phyloP scores from a whole-genome alignment of 1,140 invertebrate species.

The Pseudomyrmex concolor region DNA sequence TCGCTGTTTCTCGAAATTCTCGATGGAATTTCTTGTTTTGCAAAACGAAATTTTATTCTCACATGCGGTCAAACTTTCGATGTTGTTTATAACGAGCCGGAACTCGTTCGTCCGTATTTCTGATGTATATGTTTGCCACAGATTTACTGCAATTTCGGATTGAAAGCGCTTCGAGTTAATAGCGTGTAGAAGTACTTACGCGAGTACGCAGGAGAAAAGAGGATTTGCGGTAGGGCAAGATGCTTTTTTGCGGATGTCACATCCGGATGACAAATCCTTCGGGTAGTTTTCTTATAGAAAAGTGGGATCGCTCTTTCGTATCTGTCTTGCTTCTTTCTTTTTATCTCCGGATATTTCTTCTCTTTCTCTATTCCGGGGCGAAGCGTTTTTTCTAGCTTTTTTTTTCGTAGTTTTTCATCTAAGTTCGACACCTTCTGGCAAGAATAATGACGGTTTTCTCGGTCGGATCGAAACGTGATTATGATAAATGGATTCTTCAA shows the following conservation, averaged over 20 bases:
- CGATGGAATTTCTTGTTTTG: not conserved
- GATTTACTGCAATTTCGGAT: slow-evolving; percentile 8
- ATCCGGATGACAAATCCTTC: slow-evolving; percentile 75
- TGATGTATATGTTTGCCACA: too few species aligned
- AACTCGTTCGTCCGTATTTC: not conserved
- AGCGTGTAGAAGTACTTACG: slow-evolving; percentile 31
- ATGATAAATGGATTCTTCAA: slow-evolving; percentile 73
- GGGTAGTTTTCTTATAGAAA: not conserved
- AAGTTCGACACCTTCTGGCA: not conserved
- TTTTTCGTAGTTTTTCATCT: slow-evolving; percentile 24
- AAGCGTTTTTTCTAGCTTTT: slow-evolving; percentile 22
- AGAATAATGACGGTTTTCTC: slow-evolving; percentile 51
- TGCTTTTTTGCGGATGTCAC: slow-evolving; percentile 64
- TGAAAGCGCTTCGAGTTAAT: slow-evolving; percentile 33
- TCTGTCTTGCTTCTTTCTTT: slow-evolving; percentile 7
- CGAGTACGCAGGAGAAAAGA: not conserved
- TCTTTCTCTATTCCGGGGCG: not conserved
- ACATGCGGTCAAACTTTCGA: not conserved
- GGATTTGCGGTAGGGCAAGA: not conserved
- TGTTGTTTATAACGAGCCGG: slow-evolving; percentile 19
- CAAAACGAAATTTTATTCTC: slow-evolving; percentile 23
- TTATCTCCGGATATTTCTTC: not conserved
- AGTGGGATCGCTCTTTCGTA: slow-evolving; percentile 33
- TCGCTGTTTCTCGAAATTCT: slow-evolving; percentile 12
- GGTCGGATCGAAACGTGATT: slow-evolving; percentile 74